Conservation (phyloP, 2,113 vertebrate species). For the Leucopsar rothschildi region DNA sequence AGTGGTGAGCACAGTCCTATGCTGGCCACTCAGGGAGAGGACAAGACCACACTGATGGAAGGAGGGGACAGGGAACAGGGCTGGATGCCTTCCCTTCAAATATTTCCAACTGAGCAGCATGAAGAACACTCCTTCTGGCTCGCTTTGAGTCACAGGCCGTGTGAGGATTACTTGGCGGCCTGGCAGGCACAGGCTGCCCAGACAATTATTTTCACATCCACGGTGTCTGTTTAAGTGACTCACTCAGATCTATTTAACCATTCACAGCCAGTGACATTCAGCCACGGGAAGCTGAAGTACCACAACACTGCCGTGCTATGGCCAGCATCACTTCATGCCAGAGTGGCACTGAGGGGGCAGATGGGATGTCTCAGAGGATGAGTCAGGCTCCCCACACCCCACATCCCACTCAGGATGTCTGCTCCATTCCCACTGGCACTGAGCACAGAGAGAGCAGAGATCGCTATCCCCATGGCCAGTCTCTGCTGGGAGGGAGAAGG, state of each 20-base stretch:
- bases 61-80: fast-evolving
- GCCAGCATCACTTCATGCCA: fast-evolving
- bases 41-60: fast-evolving
- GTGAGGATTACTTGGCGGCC: slow-evolving; percentile 6
- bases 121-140: neutral
- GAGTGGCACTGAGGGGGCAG: neutral
- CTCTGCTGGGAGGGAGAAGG: neutral
- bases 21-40: neutral
- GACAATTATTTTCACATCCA: slow-evolving; percentile 47
- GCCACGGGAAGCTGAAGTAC: neutral
- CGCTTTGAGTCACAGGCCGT: slow-evolving; percentile 14
- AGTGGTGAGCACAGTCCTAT: fast-evolving
- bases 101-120: neutral
- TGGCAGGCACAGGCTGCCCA: slow-evolving; percentile 37
- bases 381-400: neutral
- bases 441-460: neutral
- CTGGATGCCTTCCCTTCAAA: neutral
- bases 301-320: neutral
- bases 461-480: neutral
- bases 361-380: neutral
- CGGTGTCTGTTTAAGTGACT: slow-evolving; percentile 26
- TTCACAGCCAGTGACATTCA: neutral
- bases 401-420: neutral
- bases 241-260: slow-evolving; percentile 1
- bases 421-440: neutral